Evolutionary conservation across 2,113 vertebrate species (phyloP).

Genomic region (Hemicordylus capensis): DNA sequence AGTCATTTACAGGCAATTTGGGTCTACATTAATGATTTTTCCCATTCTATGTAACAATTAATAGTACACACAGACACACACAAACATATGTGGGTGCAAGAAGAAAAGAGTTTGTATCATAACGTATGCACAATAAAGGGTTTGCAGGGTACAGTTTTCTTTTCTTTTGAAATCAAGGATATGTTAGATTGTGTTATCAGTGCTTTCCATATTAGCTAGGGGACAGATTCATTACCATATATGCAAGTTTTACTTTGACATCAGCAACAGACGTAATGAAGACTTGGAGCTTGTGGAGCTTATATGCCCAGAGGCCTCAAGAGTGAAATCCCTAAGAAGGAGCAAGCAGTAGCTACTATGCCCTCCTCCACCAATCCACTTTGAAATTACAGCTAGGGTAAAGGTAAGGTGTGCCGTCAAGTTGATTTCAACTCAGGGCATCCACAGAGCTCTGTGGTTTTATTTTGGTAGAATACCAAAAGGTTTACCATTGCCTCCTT

Average conservation of each 20-base stretch:
- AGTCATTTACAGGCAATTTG: constrained; percentile 79
- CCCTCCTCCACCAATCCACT: background rate
- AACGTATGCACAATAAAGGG: constrained; percentile 55
- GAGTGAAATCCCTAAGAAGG: background rate
- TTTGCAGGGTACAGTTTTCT: constrained; percentile 41
- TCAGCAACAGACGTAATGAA: background rate
- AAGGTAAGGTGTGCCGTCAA: too few species aligned
- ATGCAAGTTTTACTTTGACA: constrained; percentile 11
- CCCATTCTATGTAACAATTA: constrained; percentile 75
- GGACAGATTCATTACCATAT: constrained; percentile 34
- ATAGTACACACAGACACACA: constrained; percentile 60
- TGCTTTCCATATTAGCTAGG: background rate
- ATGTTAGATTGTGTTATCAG: constrained; percentile 14
- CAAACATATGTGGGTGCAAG: constrained; percentile 44
- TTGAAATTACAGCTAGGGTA: background rate
- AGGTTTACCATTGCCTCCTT: too few species aligned
- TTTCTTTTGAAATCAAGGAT: constrained; percentile 31
- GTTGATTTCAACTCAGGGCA: too few species aligned
- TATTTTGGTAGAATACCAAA: too few species aligned
- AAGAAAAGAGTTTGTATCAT: constrained; percentile 52
- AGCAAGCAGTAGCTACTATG: background rate
- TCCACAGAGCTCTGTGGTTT: too few species aligned
- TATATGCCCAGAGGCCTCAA: background rate
- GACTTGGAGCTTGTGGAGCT: background rate
- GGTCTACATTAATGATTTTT: constrained; percentile 75